Evolutionary conservation across 2,113 vertebrate genomes (phyloP), one percentile per base, ranked within the genome.

Genomic region (Thymallus thymallus): DNA sequence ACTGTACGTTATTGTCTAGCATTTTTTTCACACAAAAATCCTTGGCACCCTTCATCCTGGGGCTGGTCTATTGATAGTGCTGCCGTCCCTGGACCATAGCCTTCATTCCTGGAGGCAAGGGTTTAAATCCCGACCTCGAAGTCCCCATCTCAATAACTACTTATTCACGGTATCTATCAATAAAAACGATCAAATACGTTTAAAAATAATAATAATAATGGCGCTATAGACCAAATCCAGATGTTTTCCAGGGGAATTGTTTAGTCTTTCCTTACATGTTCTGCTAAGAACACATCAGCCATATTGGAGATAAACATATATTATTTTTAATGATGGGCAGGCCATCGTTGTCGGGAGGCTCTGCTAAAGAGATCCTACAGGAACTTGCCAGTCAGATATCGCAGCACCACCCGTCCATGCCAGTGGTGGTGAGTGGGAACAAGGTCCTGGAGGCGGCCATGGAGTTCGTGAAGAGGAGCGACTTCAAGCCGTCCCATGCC

Each of bases 381-480:
- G 92, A 92, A 69, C 86, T 96, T 88, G 92, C 88, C 63, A 82
- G 78, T 67, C 94, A 94, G 85, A 81, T 95, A 3, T 13, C 18
- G 2, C 74, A 68, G 74, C 78, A 67, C 29, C 22, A 46, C 0
- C 77, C 80, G 5, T 6, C 58, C 61, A 69, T 61, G 0, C 58
- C 91, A 71, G 84, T 98, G 86, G 90, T 87, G 78, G 91, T 98
- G 86, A 87, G 84, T 16, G 76, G 85, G 73, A 89, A 91, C 23
- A 83, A 85, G 74, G 88, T 94, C 72, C 93, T 96, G 91, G 84
- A 77, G 13, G 95, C 93, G 45, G 95, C 94, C 65, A 80, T 98
- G 81, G 86, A 90, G 72, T 90, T 90, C 84, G 92, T 98, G 84
- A 92, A 90, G 68, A 92, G 90, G 79, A 75, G 81, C 16, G 91